A percentile compares a stretch with the other conserved stretches of the same genome.
Conservation (phyloP, 2,113 vertebrate genomes). For the Climacteris rufus region DNA sequence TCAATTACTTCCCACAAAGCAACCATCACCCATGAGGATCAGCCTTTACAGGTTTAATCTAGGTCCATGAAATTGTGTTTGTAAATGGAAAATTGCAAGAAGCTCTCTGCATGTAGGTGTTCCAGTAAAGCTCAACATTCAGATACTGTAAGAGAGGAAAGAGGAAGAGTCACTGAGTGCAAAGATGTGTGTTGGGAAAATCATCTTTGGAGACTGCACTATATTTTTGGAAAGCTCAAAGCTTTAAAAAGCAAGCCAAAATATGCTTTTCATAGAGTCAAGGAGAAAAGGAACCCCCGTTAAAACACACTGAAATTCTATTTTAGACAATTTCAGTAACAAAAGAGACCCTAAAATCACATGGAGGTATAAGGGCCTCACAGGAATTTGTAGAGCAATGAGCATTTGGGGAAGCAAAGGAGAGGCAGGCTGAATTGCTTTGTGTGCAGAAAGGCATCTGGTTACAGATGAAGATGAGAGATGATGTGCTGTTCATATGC, state of each 20-base stretch:
- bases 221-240: background rate
- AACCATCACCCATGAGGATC: background rate
- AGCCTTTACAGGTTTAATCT: background rate
- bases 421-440: background rate
- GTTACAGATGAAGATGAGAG: background rate
- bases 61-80: background rate
- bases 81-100: background rate
- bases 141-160: background rate
- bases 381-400: background rate
- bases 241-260: background rate
- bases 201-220: background rate
- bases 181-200: background rate
- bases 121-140: background rate
- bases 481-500: background rate
- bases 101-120: background rate
- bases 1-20: background rate
- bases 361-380: background rate
- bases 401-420: background rate
- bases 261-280: background rate
- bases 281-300: background rate
- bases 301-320: background rate
- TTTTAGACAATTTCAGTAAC: background rate
- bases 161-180: background rate
- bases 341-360: background rate
- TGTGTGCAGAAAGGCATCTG: background rate